phyloP scores from a whole-genome alignment of 1,140 invertebrate genomes.

The Drosophila asahinai region DNA sequence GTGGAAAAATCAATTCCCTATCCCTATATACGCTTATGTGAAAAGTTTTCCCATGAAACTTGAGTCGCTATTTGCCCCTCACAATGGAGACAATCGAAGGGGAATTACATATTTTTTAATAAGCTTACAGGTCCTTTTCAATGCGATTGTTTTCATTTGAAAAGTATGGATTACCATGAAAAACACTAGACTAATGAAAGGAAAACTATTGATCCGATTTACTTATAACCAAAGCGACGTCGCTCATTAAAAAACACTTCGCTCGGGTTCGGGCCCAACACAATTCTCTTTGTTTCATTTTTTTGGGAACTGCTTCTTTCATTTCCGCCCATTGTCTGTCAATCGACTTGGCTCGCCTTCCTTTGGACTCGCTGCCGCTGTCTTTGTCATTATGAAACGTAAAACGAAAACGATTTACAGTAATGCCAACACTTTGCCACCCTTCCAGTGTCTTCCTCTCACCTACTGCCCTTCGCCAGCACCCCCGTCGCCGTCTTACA shows the following conservation, averaged over 20 bases:
- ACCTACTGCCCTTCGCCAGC: constrained; percentile 2
- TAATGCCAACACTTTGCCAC: constrained; percentile 82
- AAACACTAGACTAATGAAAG: background rate
- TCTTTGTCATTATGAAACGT: constrained; percentile 79
- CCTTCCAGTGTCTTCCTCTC: constrained; percentile 33
- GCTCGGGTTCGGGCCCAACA: background rate
- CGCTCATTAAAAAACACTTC: constrained; percentile 45
- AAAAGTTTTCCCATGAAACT: constrained; percentile 75
- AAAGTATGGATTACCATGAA: constrained; percentile 19
- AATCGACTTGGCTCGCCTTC: constrained; percentile 38
- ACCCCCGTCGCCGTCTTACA: constrained; percentile 45
- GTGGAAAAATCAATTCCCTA: constrained; percentile 70
- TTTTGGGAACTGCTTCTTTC: constrained; percentile 26
- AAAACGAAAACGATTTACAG: constrained; percentile 83
- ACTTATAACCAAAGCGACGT: background rate
- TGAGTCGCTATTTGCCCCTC: constrained; percentile 24
- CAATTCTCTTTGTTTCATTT: constrained; percentile 15
- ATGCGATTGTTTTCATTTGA: constrained; percentile 24
- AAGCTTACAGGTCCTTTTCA: background rate
- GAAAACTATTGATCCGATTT: constrained; percentile 39
- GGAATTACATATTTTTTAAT: constrained; percentile 19
- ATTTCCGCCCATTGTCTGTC: constrained; percentile 69
- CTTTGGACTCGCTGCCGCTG: constrained; percentile 34
- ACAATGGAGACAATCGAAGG: constrained; percentile 9
- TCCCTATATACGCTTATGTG: constrained; percentile 65